Evolutionary conservation across 2,113 vertebrate genomes (phyloP).

Genomic region (Barbus barbus): DNA sequence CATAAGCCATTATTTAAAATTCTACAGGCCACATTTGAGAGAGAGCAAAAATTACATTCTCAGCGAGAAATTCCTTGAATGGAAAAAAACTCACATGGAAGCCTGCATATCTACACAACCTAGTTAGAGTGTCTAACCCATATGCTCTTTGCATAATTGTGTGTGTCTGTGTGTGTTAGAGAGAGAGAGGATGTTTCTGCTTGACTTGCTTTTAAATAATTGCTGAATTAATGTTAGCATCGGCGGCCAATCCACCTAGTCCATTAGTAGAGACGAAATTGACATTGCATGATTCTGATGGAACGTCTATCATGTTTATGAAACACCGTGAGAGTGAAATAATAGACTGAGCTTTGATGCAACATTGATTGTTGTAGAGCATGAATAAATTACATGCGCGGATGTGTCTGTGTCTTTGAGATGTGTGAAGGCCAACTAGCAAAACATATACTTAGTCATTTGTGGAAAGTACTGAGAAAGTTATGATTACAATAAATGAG

Average conservation of each 20-base stretch:
- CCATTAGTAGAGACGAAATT: conserved; percentile 69
- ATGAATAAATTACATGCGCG: conserved; percentile 42
- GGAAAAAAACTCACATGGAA: background rate
- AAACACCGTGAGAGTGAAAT: conserved; percentile 50
- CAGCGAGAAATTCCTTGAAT: background rate
- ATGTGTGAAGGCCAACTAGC: conserved; percentile 24
- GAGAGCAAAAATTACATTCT: background rate
- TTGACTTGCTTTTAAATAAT: conserved; percentile 54
- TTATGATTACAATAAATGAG: conserved; percentile 71
- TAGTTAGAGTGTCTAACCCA: conserved; percentile 34
- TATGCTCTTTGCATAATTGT: conserved; percentile 46
- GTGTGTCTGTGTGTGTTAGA: conserved; percentile 6
- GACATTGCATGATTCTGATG: conserved; percentile 49
- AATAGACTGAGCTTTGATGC: conserved; percentile 29
- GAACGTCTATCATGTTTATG: conserved; percentile 63
- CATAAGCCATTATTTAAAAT: background rate
- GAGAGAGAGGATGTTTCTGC: conserved; percentile 43
- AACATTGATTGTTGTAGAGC: conserved; percentile 25
- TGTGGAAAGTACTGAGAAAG: conserved; percentile 26
- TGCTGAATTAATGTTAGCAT: conserved; percentile 54
- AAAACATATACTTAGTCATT: conserved; percentile 17
- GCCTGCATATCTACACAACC: conserved; percentile 9
- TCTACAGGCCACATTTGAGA: conserved; percentile 11
- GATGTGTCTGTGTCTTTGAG: conserved; percentile 28
- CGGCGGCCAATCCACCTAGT: conserved; percentile 61